Evolutionary conservation across 2,797 vertebrate species (phyloP).

Genomic region (Chloroceryle amazona): DNA sequence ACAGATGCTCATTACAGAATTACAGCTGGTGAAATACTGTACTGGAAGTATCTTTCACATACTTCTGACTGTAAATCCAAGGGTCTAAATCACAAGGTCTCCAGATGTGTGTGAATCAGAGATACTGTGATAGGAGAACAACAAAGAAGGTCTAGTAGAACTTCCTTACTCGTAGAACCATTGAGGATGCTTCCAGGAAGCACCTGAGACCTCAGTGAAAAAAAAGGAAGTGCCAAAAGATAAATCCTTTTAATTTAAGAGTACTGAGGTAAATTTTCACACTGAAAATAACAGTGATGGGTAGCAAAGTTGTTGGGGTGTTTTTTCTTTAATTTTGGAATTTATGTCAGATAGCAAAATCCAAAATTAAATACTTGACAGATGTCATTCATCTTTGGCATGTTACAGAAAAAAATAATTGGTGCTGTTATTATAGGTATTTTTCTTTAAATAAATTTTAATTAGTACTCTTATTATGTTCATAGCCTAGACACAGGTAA

Average conservation of each 20-base stretch:
- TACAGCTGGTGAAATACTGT: background rate
- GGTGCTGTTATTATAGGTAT: background rate
- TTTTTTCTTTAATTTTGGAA: background rate
- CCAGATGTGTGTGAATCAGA: background rate
- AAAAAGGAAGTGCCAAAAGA: background rate
- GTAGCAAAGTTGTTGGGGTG: background rate
- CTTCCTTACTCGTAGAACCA: background rate
- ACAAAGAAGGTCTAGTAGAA: no score
- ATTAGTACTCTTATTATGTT: background rate
- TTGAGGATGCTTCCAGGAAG: background rate
- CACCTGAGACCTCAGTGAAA: background rate
- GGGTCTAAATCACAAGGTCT: background rate
- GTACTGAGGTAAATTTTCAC: background rate
- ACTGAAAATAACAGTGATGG: background rate
- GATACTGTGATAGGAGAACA: background rate
- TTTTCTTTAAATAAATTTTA: background rate
- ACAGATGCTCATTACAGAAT: rapidly evolving
- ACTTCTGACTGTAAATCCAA: background rate
- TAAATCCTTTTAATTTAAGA: background rate
- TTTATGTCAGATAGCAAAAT: background rate
- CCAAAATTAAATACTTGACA: background rate
- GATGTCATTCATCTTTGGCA: background rate
- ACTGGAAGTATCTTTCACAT: background rate
- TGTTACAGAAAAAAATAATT: background rate
- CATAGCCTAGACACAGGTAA: background rate